Conservation (phyloP, 2,113 vertebrate genomes). For the Gavia stellata region DNA sequence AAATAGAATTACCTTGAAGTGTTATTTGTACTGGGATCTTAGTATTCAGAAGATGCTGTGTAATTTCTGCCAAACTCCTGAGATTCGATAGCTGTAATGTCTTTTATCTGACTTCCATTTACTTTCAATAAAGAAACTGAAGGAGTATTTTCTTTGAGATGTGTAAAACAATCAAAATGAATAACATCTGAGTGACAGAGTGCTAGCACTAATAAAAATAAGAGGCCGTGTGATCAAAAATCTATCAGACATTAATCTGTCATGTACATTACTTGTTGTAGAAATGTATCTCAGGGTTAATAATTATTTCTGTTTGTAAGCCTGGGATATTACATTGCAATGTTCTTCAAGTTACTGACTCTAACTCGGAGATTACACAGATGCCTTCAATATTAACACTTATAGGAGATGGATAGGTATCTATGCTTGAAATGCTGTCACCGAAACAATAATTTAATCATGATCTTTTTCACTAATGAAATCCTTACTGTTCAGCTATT, state of each 20-base stretch:
- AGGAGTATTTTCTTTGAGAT: constrained; percentile 51
- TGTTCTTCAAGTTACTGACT: not conserved
- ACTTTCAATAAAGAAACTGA: constrained; percentile 59
- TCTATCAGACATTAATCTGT: not conserved
- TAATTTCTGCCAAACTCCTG: constrained; percentile 46
- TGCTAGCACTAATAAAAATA: constrained; percentile 25
- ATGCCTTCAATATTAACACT: not conserved
- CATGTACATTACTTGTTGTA: not conserved
- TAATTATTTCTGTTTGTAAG: not conserved
- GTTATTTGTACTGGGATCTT: constrained; percentile 36
- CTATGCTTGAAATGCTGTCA: not conserved
- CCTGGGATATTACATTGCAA: not conserved
- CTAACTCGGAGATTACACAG: not conserved
- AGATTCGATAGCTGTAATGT: constrained; percentile 2
- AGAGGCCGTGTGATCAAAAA: not conserved
- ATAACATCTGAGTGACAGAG: constrained; percentile 15
- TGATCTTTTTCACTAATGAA: not conserved
- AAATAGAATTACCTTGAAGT: constrained; percentile 41
- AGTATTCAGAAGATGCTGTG: constrained; percentile 50
- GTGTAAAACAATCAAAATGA: constrained; percentile 39
- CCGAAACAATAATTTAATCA: not conserved
- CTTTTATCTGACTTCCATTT: constrained; percentile 70
- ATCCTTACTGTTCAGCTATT: not conserved
- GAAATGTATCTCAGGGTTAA: not conserved
- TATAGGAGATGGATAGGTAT: not conserved